phyloP scores from a whole-genome alignment of 2,888 invertebrate species.

The Lasioglossum calceatum region DNA sequence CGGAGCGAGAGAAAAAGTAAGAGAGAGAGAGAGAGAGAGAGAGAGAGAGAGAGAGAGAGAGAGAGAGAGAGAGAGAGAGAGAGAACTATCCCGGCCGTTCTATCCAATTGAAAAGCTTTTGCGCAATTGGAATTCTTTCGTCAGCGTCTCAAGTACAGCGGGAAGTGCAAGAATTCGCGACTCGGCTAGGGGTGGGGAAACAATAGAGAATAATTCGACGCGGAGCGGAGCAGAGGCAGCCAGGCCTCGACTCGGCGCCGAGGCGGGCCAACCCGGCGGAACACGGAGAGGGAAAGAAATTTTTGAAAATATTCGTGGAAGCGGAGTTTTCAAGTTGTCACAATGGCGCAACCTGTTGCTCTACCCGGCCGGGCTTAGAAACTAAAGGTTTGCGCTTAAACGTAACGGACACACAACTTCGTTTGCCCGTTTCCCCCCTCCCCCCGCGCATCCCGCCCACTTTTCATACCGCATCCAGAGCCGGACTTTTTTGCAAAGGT shows the following conservation, averaged over 20 bases:
- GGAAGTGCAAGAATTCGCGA: conserved; percentile 55
- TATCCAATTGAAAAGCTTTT: conserved; percentile 63
- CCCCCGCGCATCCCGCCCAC: not conserved
- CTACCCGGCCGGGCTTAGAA: conserved; percentile 70
- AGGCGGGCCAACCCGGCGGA: conserved; percentile 9
- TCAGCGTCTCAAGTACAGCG: conserved; percentile 60
- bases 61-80: not conserved
- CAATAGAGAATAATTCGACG: conserved; percentile 67
- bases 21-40: not conserved
- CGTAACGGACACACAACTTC: conserved; percentile 66
- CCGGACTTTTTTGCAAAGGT: conserved; percentile 60
- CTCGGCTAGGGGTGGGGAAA: conserved; percentile 35
- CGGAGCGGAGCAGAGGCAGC: conserved; percentile 2
- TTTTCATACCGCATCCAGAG: conserved; percentile 45
- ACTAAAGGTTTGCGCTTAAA: conserved; percentile 73
- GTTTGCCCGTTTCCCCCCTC: conserved; percentile 33
- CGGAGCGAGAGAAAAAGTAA: not conserved
- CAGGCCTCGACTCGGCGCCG: not conserved
- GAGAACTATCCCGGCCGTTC: conserved; percentile 46
- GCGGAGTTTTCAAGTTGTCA: conserved; percentile 73
- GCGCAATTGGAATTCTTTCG: conserved; percentile 65
- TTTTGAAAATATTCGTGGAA: conserved; percentile 72
- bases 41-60: not conserved
- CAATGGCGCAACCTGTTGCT: conserved; percentile 75
- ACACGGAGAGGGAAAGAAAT: conserved; percentile 49